Evolutionary conservation across 2,888 invertebrate species (phyloP), one percentile per base, ranked within the genome.

Genomic region (Tiliacea aurago): DNA sequence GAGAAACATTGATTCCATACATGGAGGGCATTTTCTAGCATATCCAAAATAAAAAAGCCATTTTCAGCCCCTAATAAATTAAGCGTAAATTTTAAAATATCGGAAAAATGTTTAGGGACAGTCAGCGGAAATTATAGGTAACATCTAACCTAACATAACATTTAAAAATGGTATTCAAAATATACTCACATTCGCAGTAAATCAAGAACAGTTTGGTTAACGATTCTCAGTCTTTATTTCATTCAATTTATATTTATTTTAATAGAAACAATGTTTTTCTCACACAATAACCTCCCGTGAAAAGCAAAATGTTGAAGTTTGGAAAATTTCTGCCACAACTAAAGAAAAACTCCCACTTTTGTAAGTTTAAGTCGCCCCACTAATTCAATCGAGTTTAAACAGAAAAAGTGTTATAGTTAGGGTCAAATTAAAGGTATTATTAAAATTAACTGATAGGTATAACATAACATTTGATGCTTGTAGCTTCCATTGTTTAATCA

Each of bases 121-220:
- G 93, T 94, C 95, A 94, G 95, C 95, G 91, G 88, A 92, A 93
- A 94, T 90, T 91, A 89, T 83, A 93, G 91, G 93, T 92, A 94
- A 91, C 90, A 93, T 95, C 94, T 96, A 96, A 96, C 96, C 95
- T 96, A 94, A 92, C 90, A 92, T 89, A 87, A 90, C 89, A 91
- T 84, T 59, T 81, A 84, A 84, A 78, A 88, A 83, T 66, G 85
- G 71, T 78, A 82, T 49, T 80, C 80, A 87, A 89, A 87, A 83
- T 78, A 87, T 90, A 95, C 95, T 95, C 87, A 95, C 95, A 90
- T 90, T 84, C 73, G 87, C 85, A 88, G 78, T 76, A 74, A 84
- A 74, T 84, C 86, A 84, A 87, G 76, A 86, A 85, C 72, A 73
- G 65, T 80, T 76, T 45, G 51, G 64, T 83, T 67, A 83, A 78